These are phyloP conservation scores for Phasia obesa DNA, from an alignment of 2,888 invertebrate genomes.

Conservation along the genomic window DNA sequence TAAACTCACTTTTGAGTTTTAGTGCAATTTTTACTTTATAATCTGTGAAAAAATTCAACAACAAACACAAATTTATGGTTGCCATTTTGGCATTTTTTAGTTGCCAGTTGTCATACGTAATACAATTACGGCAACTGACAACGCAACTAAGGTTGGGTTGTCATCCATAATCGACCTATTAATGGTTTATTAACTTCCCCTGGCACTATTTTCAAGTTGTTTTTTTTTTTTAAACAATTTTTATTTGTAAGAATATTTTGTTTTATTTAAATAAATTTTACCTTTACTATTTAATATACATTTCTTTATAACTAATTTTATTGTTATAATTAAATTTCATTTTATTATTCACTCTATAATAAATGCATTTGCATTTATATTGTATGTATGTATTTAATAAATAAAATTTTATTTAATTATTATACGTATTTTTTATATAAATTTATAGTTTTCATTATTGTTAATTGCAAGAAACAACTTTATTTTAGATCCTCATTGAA, in stretches of 20 bases:
- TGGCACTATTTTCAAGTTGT: too few species aligned
- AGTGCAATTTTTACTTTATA: too few species aligned
- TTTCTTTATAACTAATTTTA: constrained; percentile 48
- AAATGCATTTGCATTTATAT: background rate
- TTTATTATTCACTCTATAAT: constrained; percentile 43
- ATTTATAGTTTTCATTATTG: constrained; percentile 28
- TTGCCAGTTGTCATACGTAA: too few species aligned
- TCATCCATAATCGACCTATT: too few species aligned
- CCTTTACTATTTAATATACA: constrained; percentile 64
- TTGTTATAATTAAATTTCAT: constrained; percentile 38
- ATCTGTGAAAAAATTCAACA: too few species aligned
- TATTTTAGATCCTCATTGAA: constrained; percentile 8
- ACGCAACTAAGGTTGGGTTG: too few species aligned
- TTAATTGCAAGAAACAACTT: constrained; percentile 12
- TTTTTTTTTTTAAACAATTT: constrained; percentile 47
- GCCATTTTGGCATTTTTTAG: too few species aligned
- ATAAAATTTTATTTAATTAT: constrained; percentile 27
- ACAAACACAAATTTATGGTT: too few species aligned
- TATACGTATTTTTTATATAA: constrained; percentile 12
- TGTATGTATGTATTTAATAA: too few species aligned
- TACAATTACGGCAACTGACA: too few species aligned
- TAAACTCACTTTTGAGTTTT: too few species aligned
- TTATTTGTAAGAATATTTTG: constrained; percentile 63
- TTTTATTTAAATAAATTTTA: constrained; percentile 61
- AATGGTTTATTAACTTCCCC: too few species aligned